A percentile compares a stretch with the other conserved stretches of the same genome.
Evolutionary conservation across 30 jellyfish, hydroid and myxozoan species (phyloP).

Genomic region (Rhopilema esculentum): DNA sequence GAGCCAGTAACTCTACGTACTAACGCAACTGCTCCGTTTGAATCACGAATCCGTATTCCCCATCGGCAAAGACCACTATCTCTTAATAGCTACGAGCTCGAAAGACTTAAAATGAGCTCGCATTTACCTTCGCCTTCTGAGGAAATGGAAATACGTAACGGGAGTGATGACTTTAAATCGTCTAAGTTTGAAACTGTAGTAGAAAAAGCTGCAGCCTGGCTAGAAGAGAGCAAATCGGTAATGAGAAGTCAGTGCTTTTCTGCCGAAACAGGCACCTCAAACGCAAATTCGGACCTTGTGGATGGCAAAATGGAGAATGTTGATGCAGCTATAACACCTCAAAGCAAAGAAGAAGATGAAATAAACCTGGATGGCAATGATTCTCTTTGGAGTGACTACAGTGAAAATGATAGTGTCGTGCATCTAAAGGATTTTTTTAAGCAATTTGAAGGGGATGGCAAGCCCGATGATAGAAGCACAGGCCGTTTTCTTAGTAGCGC

Average conservation of each 20-base stretch:
- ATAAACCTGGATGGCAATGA: background rate
- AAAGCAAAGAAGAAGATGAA: background rate
- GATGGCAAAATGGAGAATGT: background rate
- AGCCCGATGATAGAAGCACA: background rate
- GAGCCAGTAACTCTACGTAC: background rate
- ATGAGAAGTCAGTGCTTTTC: slow-evolving; percentile 14
- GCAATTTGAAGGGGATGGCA: background rate
- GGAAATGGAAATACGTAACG: background rate
- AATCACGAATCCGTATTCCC: slow-evolving; percentile 39
- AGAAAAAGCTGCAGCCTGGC: slow-evolving; percentile 64
- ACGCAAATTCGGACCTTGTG: background rate
- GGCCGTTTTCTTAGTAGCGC: background rate
- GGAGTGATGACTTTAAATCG: background rate
- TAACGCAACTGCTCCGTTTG: background rate
- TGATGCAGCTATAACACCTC: background rate
- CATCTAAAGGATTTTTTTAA: too few species aligned
- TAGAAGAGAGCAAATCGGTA: slow-evolving; percentile 53
- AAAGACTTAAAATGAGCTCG: background rate
- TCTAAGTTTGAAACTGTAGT: slow-evolving; percentile 32
- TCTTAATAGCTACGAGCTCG: slow-evolving; percentile 29
- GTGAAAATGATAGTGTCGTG: background rate
- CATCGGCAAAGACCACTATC: slow-evolving; percentile 58
- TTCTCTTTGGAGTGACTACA: background rate
- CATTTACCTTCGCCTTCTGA: slow-evolving; percentile 18
- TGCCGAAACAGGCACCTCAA: background rate